A percentile compares a stretch with the other conserved stretches of the same genome.
Conservation (phyloP, 2,888 invertebrate species). For the Drosophila anomelani region DNA sequence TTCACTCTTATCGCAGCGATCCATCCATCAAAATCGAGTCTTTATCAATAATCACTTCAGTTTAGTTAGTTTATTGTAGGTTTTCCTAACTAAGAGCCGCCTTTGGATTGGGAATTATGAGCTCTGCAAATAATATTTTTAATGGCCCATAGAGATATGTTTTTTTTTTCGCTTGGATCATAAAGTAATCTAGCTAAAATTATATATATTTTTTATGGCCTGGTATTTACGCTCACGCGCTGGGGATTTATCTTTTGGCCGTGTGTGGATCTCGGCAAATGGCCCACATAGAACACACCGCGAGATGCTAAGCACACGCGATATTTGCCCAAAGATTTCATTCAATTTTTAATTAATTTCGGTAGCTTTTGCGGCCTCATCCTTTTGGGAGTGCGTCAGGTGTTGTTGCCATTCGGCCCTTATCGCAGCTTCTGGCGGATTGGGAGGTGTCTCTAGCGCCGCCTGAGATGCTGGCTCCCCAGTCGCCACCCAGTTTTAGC, state of each 20-base stretch:
- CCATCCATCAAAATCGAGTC: slow-evolving; percentile 25
- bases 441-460: slow-evolving; percentile 21
- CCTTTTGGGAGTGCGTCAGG: slow-evolving; percentile 18
- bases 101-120: not conserved
- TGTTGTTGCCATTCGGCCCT: slow-evolving; percentile 30
- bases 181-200: slow-evolving; percentile 27
- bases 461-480: slow-evolving; percentile 48
- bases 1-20: slow-evolving; percentile 13
- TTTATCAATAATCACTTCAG: slow-evolving; percentile 6
- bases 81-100: not conserved
- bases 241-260: slow-evolving; percentile 27
- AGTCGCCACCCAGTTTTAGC: slow-evolving; percentile 65
- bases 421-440: slow-evolving; percentile 33
- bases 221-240: slow-evolving; percentile 30
- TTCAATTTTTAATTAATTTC: slow-evolving; percentile 67
- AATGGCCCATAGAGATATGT: slow-evolving; percentile 15
- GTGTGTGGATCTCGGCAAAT: slow-evolving; percentile 41
- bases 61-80: slow-evolving; percentile 8
- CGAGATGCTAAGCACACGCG: slow-evolving; percentile 27
- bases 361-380: slow-evolving; percentile 21
- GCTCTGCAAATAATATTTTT: slow-evolving; percentile 1
- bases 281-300: slow-evolving; percentile 27
- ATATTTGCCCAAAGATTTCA: slow-evolving; percentile 62
- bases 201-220: slow-evolving; percentile 30
- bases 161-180: not conserved